A percentile compares a stretch with the other conserved stretches of the same genome.
These are phyloP conservation scores for Epirrhoe tristata DNA, from an alignment of 2,888 invertebrate genomes.

Conservation along the genomic window DNA sequence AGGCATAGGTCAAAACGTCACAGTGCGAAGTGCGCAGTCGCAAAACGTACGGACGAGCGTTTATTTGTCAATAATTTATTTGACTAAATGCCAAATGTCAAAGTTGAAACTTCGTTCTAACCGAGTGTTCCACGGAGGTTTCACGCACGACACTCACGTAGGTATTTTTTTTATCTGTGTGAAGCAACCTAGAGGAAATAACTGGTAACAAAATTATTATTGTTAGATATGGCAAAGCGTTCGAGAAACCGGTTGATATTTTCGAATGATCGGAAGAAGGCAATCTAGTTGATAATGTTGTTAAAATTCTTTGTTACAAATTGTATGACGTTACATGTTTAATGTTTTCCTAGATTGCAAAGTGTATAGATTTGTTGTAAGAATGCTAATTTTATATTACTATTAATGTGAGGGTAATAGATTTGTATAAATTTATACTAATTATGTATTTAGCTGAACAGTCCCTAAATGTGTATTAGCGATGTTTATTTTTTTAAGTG, in stretches of 20 bases:
- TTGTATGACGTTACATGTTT: constrained; percentile 25
- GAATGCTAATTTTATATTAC: constrained; percentile 16
- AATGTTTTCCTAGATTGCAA: constrained; percentile 23
- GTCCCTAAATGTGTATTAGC: constrained; percentile 29
- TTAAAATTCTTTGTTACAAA: constrained; percentile 24
- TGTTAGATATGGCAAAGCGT: too few species aligned
- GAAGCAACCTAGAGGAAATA: too few species aligned
- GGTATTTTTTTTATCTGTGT: too few species aligned
- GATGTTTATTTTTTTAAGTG: constrained; percentile 35
- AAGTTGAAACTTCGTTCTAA: too few species aligned
- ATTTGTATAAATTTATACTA: constrained; percentile 31
- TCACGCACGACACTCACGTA: too few species aligned
- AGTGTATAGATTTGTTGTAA: constrained; percentile 24
- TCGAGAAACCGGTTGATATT: background rate
- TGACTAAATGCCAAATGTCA: too few species aligned
- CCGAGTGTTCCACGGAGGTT: too few species aligned
- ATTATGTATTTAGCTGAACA: constrained; percentile 25
- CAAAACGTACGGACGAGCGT: too few species aligned
- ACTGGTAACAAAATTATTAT: too few species aligned
- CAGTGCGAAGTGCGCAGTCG: too few species aligned
- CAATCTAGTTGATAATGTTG: constrained; percentile 20
- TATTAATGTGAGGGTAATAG: constrained; percentile 38
- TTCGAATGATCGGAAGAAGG: background rate
- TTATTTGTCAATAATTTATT: too few species aligned
- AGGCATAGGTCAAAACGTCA: too few species aligned